Evolutionary conservation across 35 echinoderm and acorn worm species (phyloP).

Genomic region (Apostichopus parvimensis): DNA sequence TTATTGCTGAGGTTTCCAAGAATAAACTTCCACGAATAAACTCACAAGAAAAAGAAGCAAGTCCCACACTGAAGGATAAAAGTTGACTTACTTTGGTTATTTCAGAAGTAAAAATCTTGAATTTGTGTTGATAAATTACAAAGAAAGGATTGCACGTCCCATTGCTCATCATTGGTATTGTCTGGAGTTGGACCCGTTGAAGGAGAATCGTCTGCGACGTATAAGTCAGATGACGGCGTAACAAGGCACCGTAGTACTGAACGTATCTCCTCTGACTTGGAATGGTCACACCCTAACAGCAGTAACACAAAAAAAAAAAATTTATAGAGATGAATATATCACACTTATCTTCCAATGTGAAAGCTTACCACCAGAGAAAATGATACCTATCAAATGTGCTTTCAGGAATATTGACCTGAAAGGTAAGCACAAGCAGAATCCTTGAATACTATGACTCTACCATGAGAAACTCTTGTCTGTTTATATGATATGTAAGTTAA

Average conservation of each 20-base stretch:
- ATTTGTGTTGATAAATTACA: constrained; percentile 94
- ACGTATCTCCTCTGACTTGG: constrained; percentile 98
- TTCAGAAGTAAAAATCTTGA: constrained; percentile 88
- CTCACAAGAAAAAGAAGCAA: too few relatives aligned
- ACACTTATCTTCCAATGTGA: too few relatives aligned
- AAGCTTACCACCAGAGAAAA: background rate
- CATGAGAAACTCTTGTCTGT: too few relatives aligned
- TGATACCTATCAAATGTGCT: background rate
- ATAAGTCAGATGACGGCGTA: constrained; percentile 61
- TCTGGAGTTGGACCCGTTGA: constrained; percentile 83
- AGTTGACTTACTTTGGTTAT: constrained; percentile 76
- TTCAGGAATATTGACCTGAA: background rate
- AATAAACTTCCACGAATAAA: too few relatives aligned
- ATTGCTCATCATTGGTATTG: constrained; percentile 91
- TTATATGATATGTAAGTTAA: too few relatives aligned
- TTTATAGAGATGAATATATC: too few relatives aligned
- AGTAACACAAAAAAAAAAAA: background rate
- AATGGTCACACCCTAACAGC: constrained; percentile 89
- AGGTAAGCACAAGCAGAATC: too few relatives aligned
- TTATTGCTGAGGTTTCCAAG: too few relatives aligned
- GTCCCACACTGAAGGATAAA: too few relatives aligned
- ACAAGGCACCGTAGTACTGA: constrained; percentile 93
- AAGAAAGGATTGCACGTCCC: constrained; percentile 94
- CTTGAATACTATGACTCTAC: too few relatives aligned
- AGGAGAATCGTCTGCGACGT: constrained; percentile 75